Evolutionary conservation across 2,797 vertebrate genomes (phyloP).

Genomic region (Sternarchorhynchus goeldii): DNA sequence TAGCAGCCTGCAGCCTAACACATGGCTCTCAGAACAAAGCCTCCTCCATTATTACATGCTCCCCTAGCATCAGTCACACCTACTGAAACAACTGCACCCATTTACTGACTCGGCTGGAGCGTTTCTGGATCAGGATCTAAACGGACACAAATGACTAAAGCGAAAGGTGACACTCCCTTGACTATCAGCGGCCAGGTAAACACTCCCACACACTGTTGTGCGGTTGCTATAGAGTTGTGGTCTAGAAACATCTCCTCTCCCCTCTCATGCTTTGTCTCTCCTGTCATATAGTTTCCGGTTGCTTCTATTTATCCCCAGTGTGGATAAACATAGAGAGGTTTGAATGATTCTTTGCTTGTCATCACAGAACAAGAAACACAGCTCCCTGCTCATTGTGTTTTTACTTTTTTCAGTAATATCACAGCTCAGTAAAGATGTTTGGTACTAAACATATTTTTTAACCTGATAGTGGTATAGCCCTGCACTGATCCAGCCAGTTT

Average conservation of each 20-base stretch:
- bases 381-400: too few species aligned
- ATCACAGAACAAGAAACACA: background rate
- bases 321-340: constrained; percentile 1
- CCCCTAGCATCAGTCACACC: background rate
- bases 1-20: constrained; percentile 5
- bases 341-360: background rate
- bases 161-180: constrained; percentile 29
- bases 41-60: constrained; percentile 2
- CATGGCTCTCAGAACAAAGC: constrained; percentile 24
- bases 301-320: constrained; percentile 6
- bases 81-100: constrained; percentile 14
- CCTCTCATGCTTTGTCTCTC: constrained; percentile 15
- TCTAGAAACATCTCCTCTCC: constrained; percentile 26
- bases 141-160: constrained; percentile 19
- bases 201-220: constrained; percentile 18
- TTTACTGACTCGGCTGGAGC: background rate
- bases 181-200: constrained; percentile 1
- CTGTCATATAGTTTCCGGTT: constrained; percentile 35
- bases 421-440: background rate
- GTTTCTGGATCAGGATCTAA: constrained; percentile 19
- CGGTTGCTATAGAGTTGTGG: constrained; percentile 33
- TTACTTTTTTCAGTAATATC: too few species aligned
- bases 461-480: background rate
- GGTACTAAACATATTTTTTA: constrained; percentile 7
- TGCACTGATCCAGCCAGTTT: constrained; percentile 33